Conservation (phyloP, 2,888 invertebrate species). For the Gymnoscelis rufifasciata region DNA sequence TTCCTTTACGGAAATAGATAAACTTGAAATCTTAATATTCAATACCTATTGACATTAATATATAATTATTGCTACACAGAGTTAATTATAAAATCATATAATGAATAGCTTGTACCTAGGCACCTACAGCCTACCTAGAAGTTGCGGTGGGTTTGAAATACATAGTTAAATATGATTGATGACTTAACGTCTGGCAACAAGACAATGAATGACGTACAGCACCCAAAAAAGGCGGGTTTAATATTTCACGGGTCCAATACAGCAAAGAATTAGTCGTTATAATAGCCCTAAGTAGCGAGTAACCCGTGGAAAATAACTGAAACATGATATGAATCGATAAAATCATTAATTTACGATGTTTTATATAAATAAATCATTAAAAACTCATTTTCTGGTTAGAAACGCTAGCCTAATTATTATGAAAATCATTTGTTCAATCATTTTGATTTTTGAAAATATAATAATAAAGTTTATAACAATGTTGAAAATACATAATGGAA, state of each 20-base stretch:
- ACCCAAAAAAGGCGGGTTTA: constrained; percentile 12
- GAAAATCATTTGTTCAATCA: too few species aligned
- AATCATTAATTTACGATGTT: constrained; percentile 2
- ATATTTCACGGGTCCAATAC: constrained; percentile 10
- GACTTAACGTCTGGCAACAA: not conserved
- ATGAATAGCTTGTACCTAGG: not conserved
- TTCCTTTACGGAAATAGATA: not conserved
- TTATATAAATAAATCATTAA: constrained; percentile 17
- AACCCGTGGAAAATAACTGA: constrained; percentile 8
- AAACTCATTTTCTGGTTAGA: constrained; percentile 4
- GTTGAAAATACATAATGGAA: too few species aligned
- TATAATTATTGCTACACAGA: not conserved
- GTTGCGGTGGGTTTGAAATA: too few species aligned
- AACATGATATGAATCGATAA: constrained; percentile 11
- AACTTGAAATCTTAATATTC: not conserved
- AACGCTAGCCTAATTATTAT: too few species aligned
- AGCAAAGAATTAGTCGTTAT: constrained; percentile 10
- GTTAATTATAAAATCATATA: too few species aligned
- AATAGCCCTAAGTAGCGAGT: not conserved
- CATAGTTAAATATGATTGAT: not conserved
- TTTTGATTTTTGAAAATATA: too few species aligned
- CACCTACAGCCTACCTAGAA: not conserved
- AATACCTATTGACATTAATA: not conserved
- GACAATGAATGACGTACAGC: constrained; percentile 6
- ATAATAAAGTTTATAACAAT: too few species aligned